Percentiles rank a stretch among this genome's conserved stretches.
phyloP scores from a whole-genome alignment of 37 sponge, comb jelly and placozoan species.

The Oopsacas minuta region DNA sequence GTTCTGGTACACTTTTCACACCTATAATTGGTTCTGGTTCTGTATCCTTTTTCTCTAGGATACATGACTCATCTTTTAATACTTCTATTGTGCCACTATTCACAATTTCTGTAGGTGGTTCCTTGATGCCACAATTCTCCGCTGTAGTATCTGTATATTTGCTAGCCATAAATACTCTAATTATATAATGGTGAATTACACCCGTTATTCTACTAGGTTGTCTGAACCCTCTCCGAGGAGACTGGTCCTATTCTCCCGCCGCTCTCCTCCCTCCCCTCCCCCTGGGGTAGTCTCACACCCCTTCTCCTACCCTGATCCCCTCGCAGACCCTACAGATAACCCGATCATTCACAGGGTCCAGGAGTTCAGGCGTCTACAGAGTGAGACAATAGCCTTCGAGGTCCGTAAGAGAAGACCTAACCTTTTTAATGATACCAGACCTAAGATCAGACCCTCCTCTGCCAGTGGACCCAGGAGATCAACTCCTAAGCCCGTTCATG shows the following conservation, averaged over 20 bases:
- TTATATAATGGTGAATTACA: too few relatives aligned
- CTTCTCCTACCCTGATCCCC: slow-evolving; percentile 15
- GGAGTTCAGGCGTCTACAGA: background rate
- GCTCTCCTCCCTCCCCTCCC: background rate
- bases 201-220: background rate
- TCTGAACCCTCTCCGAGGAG: background rate
- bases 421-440: background rate
- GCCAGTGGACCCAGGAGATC: background rate
- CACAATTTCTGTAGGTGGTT: too few relatives aligned
- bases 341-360: background rate
- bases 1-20: too few relatives aligned
- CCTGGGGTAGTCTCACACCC: background rate
- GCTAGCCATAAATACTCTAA: too few relatives aligned
- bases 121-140: too few relatives aligned
- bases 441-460: background rate
- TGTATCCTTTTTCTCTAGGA: too few relatives aligned
- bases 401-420: background rate
- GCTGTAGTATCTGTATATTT: too few relatives aligned
- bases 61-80: too few relatives aligned
- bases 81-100: too few relatives aligned
- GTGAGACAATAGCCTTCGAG: background rate
- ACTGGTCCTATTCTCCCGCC: background rate
- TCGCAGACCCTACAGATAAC: background rate
- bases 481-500: background rate
- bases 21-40: too few relatives aligned